phyloP scores from a whole-genome alignment of 2,888 invertebrate genomes.

The Protula sp. region DNA sequence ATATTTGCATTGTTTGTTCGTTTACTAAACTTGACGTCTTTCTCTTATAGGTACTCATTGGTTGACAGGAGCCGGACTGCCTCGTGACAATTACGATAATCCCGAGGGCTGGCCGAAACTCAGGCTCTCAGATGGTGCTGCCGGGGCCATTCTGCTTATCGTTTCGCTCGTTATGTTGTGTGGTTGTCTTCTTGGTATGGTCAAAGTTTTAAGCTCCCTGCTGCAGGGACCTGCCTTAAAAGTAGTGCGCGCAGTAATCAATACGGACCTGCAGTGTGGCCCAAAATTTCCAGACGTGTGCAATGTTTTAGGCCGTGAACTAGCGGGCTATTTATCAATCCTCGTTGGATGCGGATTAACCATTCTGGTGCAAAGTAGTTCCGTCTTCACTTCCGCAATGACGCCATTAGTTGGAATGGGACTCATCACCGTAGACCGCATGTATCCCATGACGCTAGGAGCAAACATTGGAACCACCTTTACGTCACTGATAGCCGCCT shows the following conservation, averaged over 20 bases:
- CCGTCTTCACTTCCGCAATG: slow-evolving; percentile 40
- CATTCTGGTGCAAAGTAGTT: slow-evolving; percentile 38
- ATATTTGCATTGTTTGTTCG: neutral
- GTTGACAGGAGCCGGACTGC: slow-evolving; percentile 18
- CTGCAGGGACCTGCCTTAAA: slow-evolving; percentile 15
- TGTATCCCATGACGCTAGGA: slow-evolving; percentile 41
- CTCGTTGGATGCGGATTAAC: slow-evolving; percentile 36
- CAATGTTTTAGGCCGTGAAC: too few species aligned
- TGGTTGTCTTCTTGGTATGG: too few species aligned
- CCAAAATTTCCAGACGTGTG: too few species aligned
- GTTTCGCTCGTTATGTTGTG: too few species aligned
- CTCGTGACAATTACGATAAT: too few species aligned
- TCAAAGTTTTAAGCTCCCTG: too few species aligned
- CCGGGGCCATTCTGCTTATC: too few species aligned
- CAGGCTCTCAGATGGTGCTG: too few species aligned
- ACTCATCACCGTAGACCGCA: slow-evolving; percentile 31
- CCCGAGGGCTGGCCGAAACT: too few species aligned
- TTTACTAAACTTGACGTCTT: too few species aligned
- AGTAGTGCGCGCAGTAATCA: too few species aligned
- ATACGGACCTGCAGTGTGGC: too few species aligned
- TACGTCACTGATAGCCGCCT: slow-evolving; percentile 56
- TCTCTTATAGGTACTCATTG: slow-evolving; percentile 15
- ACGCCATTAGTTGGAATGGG: slow-evolving; percentile 45
- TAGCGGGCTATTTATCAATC: slow-evolving; percentile 37
- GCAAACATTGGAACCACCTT: slow-evolving; percentile 57